A percentile compares a stretch with the other conserved stretches of the same genome.
Evolutionary conservation across 2,113 vertebrate species (phyloP).

Genomic region (Callospermophilus lateralis): DNA sequence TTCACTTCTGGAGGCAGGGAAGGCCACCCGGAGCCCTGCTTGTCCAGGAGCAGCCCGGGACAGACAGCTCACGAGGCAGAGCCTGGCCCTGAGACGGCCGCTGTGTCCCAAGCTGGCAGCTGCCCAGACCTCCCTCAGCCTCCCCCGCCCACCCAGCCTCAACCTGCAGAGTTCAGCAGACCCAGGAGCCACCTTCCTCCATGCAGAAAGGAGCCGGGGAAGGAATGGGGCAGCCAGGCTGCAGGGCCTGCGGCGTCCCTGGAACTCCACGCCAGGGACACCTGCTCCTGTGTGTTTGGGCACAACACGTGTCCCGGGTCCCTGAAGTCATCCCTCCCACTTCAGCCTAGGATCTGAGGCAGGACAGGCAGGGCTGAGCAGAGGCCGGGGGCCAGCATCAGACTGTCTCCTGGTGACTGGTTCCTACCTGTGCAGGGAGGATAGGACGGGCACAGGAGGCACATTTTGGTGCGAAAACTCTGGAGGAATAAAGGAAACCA

Average conservation of each 20-base stretch:
- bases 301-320: background rate
- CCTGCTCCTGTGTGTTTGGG: accelerated
- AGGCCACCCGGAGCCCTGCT: background rate
- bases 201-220: background rate
- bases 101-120: background rate
- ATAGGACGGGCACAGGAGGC: slow-evolving; percentile 98
- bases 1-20: background rate
- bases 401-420: background rate
- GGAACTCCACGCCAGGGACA: background rate
- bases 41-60: background rate
- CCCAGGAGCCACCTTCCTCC: background rate
- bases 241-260: background rate
- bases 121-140: background rate
- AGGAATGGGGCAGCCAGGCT: background rate
- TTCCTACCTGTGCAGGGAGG: slow-evolving; percentile 96
- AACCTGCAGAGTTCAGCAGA: background rate
- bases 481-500: slow-evolving; percentile 79
- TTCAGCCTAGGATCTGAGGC: background rate
- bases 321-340: background rate
- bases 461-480: slow-evolving; percentile 99
- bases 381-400: background rate
- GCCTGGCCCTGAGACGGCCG: background rate
- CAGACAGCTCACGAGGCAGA: background rate
- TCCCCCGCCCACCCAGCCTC: background rate
- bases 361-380: background rate